These are phyloP conservation scores for Chymomyza caudatula DNA, from an alignment of 2,888 invertebrate species.

Conservation along the genomic window DNA sequence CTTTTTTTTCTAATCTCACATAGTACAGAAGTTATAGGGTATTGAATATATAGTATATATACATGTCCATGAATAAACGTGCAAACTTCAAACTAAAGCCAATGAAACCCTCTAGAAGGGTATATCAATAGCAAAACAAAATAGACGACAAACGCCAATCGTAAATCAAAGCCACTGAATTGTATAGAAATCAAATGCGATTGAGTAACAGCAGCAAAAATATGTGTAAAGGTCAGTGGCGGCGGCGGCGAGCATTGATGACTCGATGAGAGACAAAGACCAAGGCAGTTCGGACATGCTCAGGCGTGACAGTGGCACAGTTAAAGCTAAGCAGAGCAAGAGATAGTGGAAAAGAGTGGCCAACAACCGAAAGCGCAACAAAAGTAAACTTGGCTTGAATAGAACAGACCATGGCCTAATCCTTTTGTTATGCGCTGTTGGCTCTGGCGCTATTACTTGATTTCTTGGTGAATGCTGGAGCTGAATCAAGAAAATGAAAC, in stretches of 20 bases:
- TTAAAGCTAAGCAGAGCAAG: conserved; percentile 16
- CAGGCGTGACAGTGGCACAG: conserved; percentile 16
- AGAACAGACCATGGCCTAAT: conserved; percentile 25
- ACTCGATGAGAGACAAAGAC: conserved; percentile 22
- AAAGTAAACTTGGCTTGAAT: conserved; percentile 4
- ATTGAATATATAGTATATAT: no score
- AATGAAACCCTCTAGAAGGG: neutral
- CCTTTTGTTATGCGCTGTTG: conserved; percentile 5
- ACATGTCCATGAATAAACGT: no score
- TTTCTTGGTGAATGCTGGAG: neutral
- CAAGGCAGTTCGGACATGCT: neutral
- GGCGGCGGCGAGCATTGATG: conserved; percentile 15
- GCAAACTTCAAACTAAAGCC: conserved; percentile 3
- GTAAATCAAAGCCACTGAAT: conserved; percentile 11
- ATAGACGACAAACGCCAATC: neutral
- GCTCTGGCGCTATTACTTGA: neutral
- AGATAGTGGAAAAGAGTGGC: conserved; percentile 9
- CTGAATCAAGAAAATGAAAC: conserved; percentile 6
- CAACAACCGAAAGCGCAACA: conserved; percentile 24
- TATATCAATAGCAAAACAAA: neutral
- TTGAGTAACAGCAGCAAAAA: conserved; percentile 63
- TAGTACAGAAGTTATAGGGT: no score
- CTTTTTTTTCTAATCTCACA: no score
- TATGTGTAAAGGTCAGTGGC: conserved; percentile 60
- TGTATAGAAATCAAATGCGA: conserved; percentile 23